phyloP scores from a whole-genome alignment of 2,113 vertebrate species.

The Capreolus pygargus region DNA sequence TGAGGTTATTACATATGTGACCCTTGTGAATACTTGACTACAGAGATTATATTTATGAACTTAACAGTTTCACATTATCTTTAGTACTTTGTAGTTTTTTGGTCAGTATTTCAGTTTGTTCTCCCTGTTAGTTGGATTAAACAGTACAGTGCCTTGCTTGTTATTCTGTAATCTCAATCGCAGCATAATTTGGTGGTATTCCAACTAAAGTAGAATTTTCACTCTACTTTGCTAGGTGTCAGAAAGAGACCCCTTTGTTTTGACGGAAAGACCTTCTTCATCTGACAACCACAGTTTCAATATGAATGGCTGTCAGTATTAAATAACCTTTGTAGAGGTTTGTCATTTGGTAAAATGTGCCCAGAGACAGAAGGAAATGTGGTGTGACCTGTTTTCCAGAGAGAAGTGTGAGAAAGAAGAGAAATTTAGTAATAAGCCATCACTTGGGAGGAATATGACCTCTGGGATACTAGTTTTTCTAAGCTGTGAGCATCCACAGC shows the following conservation, averaged over 20 bases:
- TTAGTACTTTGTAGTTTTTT: neutral
- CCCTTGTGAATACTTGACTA: neutral
- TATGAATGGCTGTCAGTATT: neutral
- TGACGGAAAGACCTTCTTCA: neutral
- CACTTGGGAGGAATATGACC: neutral
- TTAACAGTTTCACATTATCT: neutral
- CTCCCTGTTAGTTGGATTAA: neutral
- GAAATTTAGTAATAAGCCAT: neutral
- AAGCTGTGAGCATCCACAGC: neutral
- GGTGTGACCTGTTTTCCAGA: neutral
- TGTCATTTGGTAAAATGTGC: neutral
- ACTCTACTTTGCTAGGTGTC: neutral
- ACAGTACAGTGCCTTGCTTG: neutral
- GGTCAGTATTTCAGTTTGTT: neutral
- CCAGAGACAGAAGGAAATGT: neutral
- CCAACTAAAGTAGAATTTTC: neutral
- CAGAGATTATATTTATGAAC: neutral
- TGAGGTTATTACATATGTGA: neutral
- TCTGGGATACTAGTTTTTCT: neutral
- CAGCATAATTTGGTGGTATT: neutral
- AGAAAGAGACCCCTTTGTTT: neutral
- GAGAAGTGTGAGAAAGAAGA: slow-evolving; percentile 14
- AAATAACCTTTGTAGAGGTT: slow-evolving; percentile 12
- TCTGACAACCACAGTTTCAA: neutral
- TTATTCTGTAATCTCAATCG: neutral